Percentiles rank a stretch among this genome's conserved stretches.
phyloP scores from a whole-genome alignment of 2,888 invertebrate genomes.

The Pseudococcus viburni region DNA sequence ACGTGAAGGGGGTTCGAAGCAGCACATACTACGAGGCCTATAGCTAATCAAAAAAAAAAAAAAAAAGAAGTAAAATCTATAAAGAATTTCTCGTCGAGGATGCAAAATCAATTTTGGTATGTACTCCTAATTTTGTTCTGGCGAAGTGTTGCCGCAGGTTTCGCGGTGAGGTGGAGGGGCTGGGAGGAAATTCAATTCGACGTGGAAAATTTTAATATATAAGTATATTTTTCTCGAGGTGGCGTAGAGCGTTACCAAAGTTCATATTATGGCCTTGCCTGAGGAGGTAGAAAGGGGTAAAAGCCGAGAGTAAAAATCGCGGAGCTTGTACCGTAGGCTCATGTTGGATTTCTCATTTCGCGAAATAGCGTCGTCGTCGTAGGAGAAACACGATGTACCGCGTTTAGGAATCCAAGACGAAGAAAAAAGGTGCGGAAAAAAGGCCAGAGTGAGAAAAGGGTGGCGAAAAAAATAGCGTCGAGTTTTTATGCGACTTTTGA shows the following conservation, averaged over 20 bases:
- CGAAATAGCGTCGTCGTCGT: constrained; percentile 51
- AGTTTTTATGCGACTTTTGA: constrained; percentile 62
- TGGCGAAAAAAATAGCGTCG: constrained; percentile 30
- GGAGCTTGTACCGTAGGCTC: background rate
- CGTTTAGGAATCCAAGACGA: background rate
- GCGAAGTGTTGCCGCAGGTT: background rate
- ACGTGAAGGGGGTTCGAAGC: background rate
- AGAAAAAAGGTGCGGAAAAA: background rate
- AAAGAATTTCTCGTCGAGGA: background rate
- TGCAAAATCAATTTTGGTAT: constrained; percentile 15
- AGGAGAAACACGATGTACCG: background rate
- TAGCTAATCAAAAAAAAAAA: constrained; percentile 8
- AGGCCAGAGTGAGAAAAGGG: too few species aligned
- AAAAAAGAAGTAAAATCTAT: background rate
- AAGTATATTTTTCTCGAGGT: background rate
- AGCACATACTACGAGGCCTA: background rate
- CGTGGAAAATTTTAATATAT: constrained; percentile 17
- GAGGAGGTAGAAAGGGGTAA: background rate
- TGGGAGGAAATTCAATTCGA: background rate
- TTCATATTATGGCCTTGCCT: constrained; percentile 23
- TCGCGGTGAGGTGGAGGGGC: background rate
- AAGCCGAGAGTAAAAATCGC: constrained; percentile 30
- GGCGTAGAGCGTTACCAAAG: background rate
- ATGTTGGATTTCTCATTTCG: constrained; percentile 60
- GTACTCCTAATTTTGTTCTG: constrained; percentile 12